These are phyloP conservation scores for Oreochromis aureus DNA, from an alignment of 2,113 vertebrate genomes.

Conservation along the genomic window DNA sequence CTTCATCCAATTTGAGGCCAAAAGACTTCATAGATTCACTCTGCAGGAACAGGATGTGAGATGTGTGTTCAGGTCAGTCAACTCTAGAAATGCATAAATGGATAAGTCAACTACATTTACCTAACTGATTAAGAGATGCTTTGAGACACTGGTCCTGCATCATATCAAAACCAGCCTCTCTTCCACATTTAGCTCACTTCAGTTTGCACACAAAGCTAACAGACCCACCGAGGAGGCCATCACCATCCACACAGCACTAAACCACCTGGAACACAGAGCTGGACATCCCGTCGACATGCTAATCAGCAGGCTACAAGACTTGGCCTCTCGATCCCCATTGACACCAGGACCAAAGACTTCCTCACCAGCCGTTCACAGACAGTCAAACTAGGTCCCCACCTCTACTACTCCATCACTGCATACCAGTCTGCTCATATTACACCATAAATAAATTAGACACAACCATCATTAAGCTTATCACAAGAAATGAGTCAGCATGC, in stretches of 20 bases:
- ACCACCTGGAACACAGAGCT: background rate
- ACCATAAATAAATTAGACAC: background rate
- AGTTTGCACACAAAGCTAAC: background rate
- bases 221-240: background rate
- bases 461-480: background rate
- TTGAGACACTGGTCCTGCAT: background rate
- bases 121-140: background rate
- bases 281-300: background rate
- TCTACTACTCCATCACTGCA: background rate
- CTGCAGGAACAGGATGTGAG: background rate
- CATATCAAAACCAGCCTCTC: background rate
- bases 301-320: background rate
- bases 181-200: background rate
- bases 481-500: background rate
- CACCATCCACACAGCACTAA: background rate
- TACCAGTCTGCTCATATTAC: background rate
- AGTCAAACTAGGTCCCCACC: background rate
- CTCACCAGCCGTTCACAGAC: background rate
- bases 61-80: background rate
- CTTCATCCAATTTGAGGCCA: background rate
- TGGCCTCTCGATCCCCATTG: background rate
- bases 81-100: background rate
- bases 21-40: background rate
- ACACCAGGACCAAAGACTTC: background rate
- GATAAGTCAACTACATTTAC: background rate